Evolutionary conservation across 2,113 vertebrate species (phyloP).

Genomic region (Mixornis gularis): DNA sequence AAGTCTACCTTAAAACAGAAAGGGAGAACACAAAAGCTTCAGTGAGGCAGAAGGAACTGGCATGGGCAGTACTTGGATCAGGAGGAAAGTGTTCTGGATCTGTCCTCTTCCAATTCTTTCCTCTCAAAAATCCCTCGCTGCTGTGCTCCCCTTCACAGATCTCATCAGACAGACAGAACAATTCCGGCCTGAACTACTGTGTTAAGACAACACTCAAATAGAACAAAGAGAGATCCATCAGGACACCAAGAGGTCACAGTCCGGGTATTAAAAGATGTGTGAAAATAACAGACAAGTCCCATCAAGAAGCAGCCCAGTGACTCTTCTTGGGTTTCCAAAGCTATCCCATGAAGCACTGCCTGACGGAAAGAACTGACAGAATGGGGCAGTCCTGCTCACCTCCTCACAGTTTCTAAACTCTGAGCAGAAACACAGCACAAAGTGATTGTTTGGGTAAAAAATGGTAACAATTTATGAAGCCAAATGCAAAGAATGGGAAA

Average conservation of each 20-base stretch:
- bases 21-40: neutral
- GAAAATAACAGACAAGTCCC: neutral
- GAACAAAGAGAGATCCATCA: neutral
- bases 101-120: neutral
- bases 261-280: neutral
- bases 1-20: neutral
- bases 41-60: neutral
- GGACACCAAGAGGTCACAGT: neutral
- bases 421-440: neutral
- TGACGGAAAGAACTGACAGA: neutral
- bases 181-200: neutral
- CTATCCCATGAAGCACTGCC: fast-evolving
- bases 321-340: neutral
- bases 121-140: neutral
- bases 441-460: neutral
- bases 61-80: fast-evolving
- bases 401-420: neutral
- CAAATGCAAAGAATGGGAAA: neutral
- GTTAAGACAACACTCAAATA: neutral
- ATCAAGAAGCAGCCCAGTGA: neutral
- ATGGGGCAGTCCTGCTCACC: neutral
- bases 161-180: neutral
- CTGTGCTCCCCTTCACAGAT: neutral
- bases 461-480: neutral
- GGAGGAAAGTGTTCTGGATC: neutral